Evolutionary conservation across 1,140 invertebrate species (phyloP).

Genomic region (Ganaspis sp.): DNA sequence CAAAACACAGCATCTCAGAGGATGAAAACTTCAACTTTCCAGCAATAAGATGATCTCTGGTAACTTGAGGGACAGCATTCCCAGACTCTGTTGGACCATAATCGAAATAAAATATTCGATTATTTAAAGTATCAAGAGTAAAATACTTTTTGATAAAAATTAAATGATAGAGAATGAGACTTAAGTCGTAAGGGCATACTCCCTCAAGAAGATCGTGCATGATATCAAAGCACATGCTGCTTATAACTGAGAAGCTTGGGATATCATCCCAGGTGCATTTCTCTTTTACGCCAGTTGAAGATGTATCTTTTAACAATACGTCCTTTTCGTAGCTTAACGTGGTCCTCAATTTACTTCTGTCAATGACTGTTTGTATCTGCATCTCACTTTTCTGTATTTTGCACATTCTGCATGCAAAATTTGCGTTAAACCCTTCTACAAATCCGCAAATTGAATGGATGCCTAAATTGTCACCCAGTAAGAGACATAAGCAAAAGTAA

Average conservation of each 20-base stretch:
- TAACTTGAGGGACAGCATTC: background rate
- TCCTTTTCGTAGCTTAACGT: slow-evolving; percentile 3
- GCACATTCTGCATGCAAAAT: slow-evolving; percentile 33
- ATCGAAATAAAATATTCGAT: background rate
- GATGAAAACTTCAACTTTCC: slow-evolving; percentile 31
- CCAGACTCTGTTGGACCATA: slow-evolving; percentile 29
- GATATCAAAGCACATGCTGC: background rate
- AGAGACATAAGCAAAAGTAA: slow-evolving; percentile 30
- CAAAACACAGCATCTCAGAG: slow-evolving; percentile 10
- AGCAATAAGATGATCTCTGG: background rate
- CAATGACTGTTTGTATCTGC: background rate
- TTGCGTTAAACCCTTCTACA: slow-evolving; percentile 27
- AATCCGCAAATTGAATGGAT: slow-evolving; percentile 23
- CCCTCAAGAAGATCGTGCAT: slow-evolving; percentile 33
- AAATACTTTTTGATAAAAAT: slow-evolving; percentile 14
- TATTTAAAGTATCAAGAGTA: slow-evolving; percentile 15
- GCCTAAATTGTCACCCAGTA: slow-evolving; percentile 33
- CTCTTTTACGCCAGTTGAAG: background rate
- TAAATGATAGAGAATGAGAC: slow-evolving; percentile 3
- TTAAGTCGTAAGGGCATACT: slow-evolving; percentile 24
- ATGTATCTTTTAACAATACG: background rate
- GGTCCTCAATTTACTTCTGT: background rate
- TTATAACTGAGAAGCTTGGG: slow-evolving; percentile 36
- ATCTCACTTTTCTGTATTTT: slow-evolving; percentile 7
- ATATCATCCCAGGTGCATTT: slow-evolving; percentile 29